Base-by-base conservation (phyloP, 2,113 vertebrate genomes). In the Tychaedon coryphoeus region DNA sequence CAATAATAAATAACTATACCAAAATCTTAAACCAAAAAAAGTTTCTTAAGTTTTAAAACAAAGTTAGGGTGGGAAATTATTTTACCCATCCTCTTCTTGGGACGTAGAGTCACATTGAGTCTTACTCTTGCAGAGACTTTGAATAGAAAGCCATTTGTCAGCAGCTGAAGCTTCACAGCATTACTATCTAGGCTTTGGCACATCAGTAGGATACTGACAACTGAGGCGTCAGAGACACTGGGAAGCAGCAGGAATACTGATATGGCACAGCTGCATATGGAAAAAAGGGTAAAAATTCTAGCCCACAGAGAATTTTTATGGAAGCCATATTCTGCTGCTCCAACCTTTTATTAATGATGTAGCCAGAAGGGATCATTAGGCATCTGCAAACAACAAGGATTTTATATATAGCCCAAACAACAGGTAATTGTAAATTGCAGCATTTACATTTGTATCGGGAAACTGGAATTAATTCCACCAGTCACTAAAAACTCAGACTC, bases 211-310 rank as follows among this genome's bases (percentile, higher is more conserved):
- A 34, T 34, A 22, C 78, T 89, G 89, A 88, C 79, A 88, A 71
- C 75, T 33, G 56, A 86, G 79, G 64, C 43, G 53, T n/a, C 64
- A 73, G 56, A 82, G 33, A 42, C 66, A 43, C 48, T 36, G 33
- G 82, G 67, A 89, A 77, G 64, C 33, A 65, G 80, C 79, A 93
- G 54, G 62, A 93, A 91, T 90, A 94, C 82, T 38, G 71, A 90
- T 96, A 78, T 84, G 50, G 80, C 60, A 83, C 71, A 66, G 90
- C 60, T 71, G 50, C 86, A 33, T 66, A 61, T 31, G 42, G 86
- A 72, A 88, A 88, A 87, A 54, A 61, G 56, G 81, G 26, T 61
- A 76, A 64, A 64, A 86, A 91, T 88, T 4, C 6, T 3, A 91
- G 56, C 53, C 45, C 56, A 42, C 12, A 3, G 38, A 79, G 82